These are phyloP conservation scores for Brachypterus glaber DNA, from an alignment of 2,888 invertebrate genomes.

Conservation along the genomic window DNA sequence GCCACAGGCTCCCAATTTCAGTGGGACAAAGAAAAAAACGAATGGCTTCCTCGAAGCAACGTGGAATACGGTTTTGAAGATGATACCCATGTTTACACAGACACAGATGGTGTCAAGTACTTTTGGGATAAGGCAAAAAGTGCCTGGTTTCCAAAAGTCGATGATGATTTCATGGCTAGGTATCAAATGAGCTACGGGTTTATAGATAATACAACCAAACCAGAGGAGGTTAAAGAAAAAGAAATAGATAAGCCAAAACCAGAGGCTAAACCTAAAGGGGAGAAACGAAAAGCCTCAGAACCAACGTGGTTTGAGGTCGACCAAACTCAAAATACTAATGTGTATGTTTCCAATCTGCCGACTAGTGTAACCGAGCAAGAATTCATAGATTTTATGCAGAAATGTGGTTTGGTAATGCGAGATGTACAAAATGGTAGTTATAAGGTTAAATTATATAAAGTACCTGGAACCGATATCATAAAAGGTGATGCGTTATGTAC, in stretches of 20 bases:
- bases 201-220: constrained; percentile 48
- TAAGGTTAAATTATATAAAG: constrained; percentile 66
- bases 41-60: constrained; percentile 45
- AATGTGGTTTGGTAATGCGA: constrained; percentile 90
- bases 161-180: constrained; percentile 90
- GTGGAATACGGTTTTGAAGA: constrained; percentile 59
- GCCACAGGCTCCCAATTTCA: constrained; percentile 55
- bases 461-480: constrained; percentile 62
- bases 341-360: constrained; percentile 92
- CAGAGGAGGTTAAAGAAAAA: constrained; percentile 12
- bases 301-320: constrained; percentile 84
- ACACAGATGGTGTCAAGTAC: constrained; percentile 78
- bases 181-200: constrained; percentile 96
- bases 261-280: constrained; percentile 31
- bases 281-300: constrained; percentile 46
- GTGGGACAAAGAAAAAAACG: constrained; percentile 52
- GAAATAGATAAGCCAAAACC: constrained; percentile 18
- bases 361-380: constrained; percentile 79
- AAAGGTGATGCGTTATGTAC: constrained; percentile 97
- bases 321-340: constrained; percentile 83
- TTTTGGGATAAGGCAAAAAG: constrained; percentile 86
- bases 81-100: constrained; percentile 71
- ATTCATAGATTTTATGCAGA: constrained; percentile 86
- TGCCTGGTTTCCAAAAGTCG: constrained; percentile 96
- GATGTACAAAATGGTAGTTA: constrained; percentile 26